Base-by-base conservation (phyloP, 2,797 vertebrate species). In the Ceyx erithaca region DNA sequence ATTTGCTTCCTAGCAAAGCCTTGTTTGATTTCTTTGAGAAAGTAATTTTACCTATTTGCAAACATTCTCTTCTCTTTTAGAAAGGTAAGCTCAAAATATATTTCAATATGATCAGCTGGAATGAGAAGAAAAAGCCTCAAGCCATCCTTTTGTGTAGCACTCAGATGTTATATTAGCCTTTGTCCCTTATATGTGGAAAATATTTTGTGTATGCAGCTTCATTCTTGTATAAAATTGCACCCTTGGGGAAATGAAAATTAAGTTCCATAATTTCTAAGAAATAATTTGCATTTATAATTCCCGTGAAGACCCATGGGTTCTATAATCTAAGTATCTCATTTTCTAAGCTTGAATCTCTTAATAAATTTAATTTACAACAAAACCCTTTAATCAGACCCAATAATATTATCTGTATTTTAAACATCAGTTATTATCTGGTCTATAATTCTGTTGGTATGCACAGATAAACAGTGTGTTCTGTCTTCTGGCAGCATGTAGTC, bases 31-130 rank as follows among this genome's bases (percentile, higher is more conserved):
- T 80, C 62, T 83, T 73, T 61, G 10, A 83, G 30, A 4, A 77
- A 80, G 30, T 1, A 70, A 8, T 23, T 23, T 28, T 77, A 40
- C 14, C 4, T 1, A 70, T 35, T 63, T 41, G 9, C 19, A 87
- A 52, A 12, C 5, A 41, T 28, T 31, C 4, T 57, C 14, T 84
- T 84, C 28, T 70, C 43, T 48, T 82, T 52, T 19, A 85, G 45
- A 45, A 92, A 85, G 46, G 23, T 31, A 37, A 91, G 63, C 22
- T 49, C 15, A 68, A 61, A 70, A 83, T 54, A 7, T 11, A 59
- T 46, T 91, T 73, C 52, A 70, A n/a, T 40, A 49, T n/a, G n/a
- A 33, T 87, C 78, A 61, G 75, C 57, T 68, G 69, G 62, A 85
- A 83, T 1, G 28, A 66, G 28, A 85, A 85, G 25, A 54, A 80